Evolutionary conservation across 1,140 invertebrate genomes (phyloP).

Genomic region (Muscidifurax raptorellus): DNA sequence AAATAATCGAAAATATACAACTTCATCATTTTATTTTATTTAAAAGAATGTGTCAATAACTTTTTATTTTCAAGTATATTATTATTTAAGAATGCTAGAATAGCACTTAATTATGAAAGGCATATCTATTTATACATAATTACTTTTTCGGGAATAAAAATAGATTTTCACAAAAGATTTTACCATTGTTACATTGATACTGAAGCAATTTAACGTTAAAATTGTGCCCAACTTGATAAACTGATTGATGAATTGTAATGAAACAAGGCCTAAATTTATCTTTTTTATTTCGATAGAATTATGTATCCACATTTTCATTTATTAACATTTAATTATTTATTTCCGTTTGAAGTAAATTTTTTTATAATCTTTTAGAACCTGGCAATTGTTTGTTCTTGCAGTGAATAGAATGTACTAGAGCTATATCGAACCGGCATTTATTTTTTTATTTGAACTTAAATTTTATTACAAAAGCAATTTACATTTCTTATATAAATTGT

Average conservation of each 20-base stretch:
- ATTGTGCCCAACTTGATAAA: constrained; percentile 13
- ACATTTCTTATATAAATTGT: constrained; percentile 32
- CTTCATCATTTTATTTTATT: background rate
- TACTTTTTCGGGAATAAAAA: constrained; percentile 32
- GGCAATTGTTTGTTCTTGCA: background rate
- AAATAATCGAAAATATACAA: background rate
- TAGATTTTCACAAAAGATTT: constrained; percentile 18
- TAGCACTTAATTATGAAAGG: no score
- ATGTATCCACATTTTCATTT: background rate
- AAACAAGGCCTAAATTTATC: constrained; percentile 25
- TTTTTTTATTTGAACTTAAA: constrained; percentile 21
- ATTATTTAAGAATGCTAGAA: no score
- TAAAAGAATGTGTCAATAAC: no score
- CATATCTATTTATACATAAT: constrained; percentile 24
- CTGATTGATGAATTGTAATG: background rate
- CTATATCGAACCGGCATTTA: background rate
- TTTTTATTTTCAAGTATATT: no score
- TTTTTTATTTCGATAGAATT: background rate
- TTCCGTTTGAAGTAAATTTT: background rate
- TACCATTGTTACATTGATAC: constrained; percentile 6
- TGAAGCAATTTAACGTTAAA: background rate
- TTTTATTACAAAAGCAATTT: background rate
- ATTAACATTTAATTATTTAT: background rate
- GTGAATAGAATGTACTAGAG: background rate
- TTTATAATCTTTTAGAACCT: constrained; percentile 4